Conservation (phyloP, 2,888 invertebrate species). For the Disparrhopalites patrizii region DNA sequence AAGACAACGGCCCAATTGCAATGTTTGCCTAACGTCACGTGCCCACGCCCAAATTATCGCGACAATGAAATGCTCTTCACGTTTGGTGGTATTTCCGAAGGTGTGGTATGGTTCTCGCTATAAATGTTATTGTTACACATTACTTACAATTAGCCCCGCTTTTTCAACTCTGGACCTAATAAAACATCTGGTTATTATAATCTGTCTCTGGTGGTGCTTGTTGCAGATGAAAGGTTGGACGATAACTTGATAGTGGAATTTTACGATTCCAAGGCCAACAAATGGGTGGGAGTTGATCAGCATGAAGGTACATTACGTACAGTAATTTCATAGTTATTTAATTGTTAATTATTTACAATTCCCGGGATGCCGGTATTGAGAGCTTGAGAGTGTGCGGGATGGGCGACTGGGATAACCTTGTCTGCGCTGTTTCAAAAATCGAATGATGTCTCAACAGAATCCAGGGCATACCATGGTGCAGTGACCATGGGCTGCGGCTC, state of each 20-base stretch:
- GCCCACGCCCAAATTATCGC: background rate
- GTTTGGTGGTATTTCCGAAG: slow-evolving; percentile 8
- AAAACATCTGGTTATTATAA: background rate
- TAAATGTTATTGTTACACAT: too few relatives aligned
- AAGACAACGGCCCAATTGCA: background rate
- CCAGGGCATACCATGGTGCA: slow-evolving; percentile 3
- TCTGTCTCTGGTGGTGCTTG: background rate
- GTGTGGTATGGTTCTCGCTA: too few relatives aligned
- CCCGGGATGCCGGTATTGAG: too few relatives aligned
- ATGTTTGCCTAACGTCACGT: background rate
- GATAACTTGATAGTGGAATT: background rate
- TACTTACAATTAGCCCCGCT: background rate
- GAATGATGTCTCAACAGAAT: too few relatives aligned
- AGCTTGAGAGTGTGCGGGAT: background rate
- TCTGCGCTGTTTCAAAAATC: too few relatives aligned
- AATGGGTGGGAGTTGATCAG: background rate
- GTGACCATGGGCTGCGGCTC: background rate
- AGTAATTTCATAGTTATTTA: too few relatives aligned
- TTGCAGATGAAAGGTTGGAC: slow-evolving; percentile 1
- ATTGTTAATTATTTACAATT: too few relatives aligned
- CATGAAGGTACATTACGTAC: background rate
- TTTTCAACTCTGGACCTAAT: background rate
- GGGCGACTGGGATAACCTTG: too few relatives aligned
- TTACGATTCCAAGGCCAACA: background rate
- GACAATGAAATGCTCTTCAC: background rate